phyloP scores from a whole-genome alignment of 2,797 vertebrate species.

The Myripristis jacobus region DNA sequence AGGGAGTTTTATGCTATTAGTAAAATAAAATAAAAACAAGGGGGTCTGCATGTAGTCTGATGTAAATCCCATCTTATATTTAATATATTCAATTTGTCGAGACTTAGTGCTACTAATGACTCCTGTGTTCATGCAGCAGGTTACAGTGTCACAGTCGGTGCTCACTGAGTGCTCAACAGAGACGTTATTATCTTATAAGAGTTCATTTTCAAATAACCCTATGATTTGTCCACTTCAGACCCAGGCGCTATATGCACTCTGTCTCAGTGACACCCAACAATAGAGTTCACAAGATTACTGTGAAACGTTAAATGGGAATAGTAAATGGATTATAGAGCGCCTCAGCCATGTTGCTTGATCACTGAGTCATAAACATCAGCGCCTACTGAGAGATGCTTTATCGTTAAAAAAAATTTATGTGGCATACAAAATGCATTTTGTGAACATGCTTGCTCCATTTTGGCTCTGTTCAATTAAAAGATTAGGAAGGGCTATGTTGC shows the following conservation, averaged over 20 bases:
- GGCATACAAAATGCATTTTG: constrained; percentile 59
- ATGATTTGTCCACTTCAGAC: constrained; percentile 43
- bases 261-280: constrained; percentile 8
- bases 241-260: not conserved
- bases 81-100: constrained; percentile 10
- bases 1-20: constrained; percentile 56
- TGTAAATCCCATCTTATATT: constrained; percentile 25
- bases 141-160: constrained; percentile 20
- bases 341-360: constrained; percentile 43
- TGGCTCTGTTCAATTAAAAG: constrained; percentile 76
- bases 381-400: constrained; percentile 41
- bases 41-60: constrained; percentile 31
- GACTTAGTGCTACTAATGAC: constrained; percentile 18
- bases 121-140: constrained; percentile 12
- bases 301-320: constrained; percentile 16
- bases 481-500: constrained; percentile 73
- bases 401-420: constrained; percentile 49
- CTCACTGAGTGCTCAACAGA: constrained; percentile 31
- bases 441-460: constrained; percentile 60
- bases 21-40: constrained; percentile 35
- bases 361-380: constrained; percentile 39
- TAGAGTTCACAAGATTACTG: not conserved
- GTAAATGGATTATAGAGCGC: constrained; percentile 46
- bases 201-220: constrained; percentile 43
- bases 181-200: constrained; percentile 49